Evolutionary conservation across 35 echinoderm and acorn worm genomes (phyloP).

Genomic region (Nesometra sesokonis): DNA sequence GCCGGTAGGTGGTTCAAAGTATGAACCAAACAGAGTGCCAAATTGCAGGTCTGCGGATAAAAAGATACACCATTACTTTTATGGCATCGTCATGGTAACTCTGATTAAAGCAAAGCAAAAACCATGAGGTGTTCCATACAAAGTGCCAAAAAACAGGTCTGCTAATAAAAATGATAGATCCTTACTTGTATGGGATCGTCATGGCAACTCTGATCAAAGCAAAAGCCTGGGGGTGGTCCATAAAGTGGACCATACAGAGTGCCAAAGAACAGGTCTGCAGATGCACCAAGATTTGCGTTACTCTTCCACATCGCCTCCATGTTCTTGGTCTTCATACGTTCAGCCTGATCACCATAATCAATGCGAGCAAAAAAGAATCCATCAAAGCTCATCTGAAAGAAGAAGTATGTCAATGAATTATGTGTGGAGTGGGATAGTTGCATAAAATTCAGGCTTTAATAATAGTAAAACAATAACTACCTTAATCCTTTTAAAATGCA

Average conservation of each 20-base stretch:
- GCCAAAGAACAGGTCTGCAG: conserved; percentile 74
- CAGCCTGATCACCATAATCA: conserved; percentile 37
- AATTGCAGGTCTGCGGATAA: conserved; percentile 54
- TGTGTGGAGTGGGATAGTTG: not conserved
- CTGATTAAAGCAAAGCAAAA: conserved; percentile 83
- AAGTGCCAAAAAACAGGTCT: not conserved
- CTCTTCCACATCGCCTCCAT: conserved; percentile 83
- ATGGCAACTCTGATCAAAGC: conserved; percentile 61
- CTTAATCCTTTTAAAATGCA: too few species aligned
- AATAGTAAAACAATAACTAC: too few species aligned
- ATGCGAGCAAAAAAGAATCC: conserved; percentile 87
- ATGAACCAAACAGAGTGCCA: conserved; percentile 51
- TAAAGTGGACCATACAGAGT: conserved; percentile 57
- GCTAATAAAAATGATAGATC: not conserved
- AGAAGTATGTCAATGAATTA: not conserved
- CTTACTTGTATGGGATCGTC: conserved; percentile 82
- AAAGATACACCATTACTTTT: conserved; percentile 27
- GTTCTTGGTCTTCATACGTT: conserved; percentile 21
- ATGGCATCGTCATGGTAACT: conserved; percentile 60
- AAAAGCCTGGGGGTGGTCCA: conserved; percentile 70
- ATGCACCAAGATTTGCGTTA: conserved; percentile 35
- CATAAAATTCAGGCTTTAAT: too few species aligned
- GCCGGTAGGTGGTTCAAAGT: conserved; percentile 59
- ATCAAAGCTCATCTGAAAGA: conserved; percentile 84
- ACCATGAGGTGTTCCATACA: conserved; percentile 49